These are phyloP conservation scores for Acanthosepion pharaonis DNA, from an alignment of 2,888 invertebrate species.

Conservation along the genomic window DNA sequence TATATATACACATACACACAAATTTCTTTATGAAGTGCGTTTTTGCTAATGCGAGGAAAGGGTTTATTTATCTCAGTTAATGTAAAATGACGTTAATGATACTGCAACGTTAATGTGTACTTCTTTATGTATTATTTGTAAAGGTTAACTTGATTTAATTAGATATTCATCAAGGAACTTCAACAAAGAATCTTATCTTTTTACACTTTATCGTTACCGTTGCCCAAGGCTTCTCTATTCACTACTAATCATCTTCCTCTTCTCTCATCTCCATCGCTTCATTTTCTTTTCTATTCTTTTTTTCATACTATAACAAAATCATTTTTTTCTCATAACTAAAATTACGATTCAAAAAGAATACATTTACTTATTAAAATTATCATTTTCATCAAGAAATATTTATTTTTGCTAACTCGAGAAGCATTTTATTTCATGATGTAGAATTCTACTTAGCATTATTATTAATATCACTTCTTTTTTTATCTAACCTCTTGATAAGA, in stretches of 20 bases:
- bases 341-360: not conserved
- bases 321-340: not conserved
- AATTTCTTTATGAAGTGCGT: no score
- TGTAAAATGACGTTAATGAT: not conserved
- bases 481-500: no score
- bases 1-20: no score
- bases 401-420: no score
- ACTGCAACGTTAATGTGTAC: not conserved
- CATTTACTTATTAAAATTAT: no score
- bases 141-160: conserved; percentile 1
- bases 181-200: not conserved
- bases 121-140: not conserved
- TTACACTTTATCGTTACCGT: not conserved
- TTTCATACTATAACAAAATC: not conserved
- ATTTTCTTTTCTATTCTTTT: not conserved
- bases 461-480: no score
- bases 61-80: not conserved
- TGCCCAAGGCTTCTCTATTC: not conserved
- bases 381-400: no score
- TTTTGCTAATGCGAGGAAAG: not conserved
- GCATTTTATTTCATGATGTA: no score
- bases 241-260: not conserved
- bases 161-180: not conserved
- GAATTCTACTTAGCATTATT: no score
- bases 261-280: no score